Base-by-base conservation (phyloP, 2,888 invertebrate genomes). In the Zaprionus lineosus region DNA sequence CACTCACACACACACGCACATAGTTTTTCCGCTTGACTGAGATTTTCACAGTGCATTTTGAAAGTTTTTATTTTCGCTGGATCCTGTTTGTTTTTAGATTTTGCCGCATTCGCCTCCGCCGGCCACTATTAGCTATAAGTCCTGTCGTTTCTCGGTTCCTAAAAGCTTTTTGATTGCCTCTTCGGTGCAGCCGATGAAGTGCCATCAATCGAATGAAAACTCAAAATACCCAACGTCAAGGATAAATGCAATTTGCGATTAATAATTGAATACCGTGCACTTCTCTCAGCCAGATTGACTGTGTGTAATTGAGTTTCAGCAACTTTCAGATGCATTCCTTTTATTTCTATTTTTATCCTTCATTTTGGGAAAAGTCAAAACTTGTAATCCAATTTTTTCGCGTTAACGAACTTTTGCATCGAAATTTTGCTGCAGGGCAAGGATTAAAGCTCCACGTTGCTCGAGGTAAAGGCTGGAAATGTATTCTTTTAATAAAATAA, bases 181-280 rank as follows among this genome's bases (percentile, higher is more conserved):
- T 71, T 65, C 40, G n/a, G 55, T 48, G 34, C 59, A 34, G 9
- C 43, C 55, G 59, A 71, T 67, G 61, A 50, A 71, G 70, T 74
- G 59, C 74, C 76, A 59, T 59, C 59, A 60, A 55, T 55, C 46
- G 46, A 12, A 39, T 48, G 40, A 78, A 72, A 65, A 68, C 61
- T 53, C 63, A 53, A 55, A 48, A 67, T 50, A 47, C 63, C 40
- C 60, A 33, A 6, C 55, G 52, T 65, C 55, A 40, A 50, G 46
- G 51, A 61, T 60, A 74, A 82, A 78, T 82, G 74, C 74, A 79
- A 79, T 82, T 79, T 76, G 57, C 40, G 43, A 57, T 61, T 56
- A 44, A 74, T 71, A 82, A 78, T 82, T 78, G 83, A 75, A 74
- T 59, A 60, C 24, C 33, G 37, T 64, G 40, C 60, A 60, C 50